A percentile compares a stretch with the other conserved stretches of the same genome.
Conservation (phyloP, 1,140 invertebrate species). For the Ganaspis sp. region DNA sequence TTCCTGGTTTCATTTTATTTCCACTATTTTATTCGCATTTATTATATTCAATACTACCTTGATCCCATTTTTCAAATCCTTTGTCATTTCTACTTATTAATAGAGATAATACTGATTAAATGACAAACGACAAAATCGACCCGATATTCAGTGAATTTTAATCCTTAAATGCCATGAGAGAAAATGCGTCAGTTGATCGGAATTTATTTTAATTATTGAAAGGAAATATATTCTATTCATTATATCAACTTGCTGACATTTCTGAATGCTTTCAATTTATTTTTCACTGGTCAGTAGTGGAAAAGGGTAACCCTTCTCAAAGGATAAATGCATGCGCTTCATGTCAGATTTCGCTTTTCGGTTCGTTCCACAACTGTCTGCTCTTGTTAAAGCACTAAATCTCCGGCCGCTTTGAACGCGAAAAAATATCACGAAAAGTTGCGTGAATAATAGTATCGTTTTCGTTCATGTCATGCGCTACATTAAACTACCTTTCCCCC, state of each 20-base stretch:
- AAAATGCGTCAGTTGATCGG: too few species aligned
- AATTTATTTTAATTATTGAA: too few species aligned
- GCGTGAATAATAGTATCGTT: slow-evolving; percentile 25
- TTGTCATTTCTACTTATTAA: too few species aligned
- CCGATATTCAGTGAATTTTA: too few species aligned
- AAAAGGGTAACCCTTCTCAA: neutral
- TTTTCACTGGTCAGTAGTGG: neutral
- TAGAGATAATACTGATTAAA: too few species aligned
- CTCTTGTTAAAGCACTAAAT: slow-evolving; percentile 20
- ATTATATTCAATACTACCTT: too few species aligned
- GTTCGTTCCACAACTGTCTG: slow-evolving; percentile 19
- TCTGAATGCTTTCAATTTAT: slow-evolving; percentile 4
- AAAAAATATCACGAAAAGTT: slow-evolving; percentile 24
- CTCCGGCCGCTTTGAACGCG: neutral
- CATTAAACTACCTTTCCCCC: neutral
- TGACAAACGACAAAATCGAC: too few species aligned
- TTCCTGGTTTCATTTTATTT: too few species aligned
- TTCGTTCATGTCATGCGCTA: slow-evolving; percentile 23
- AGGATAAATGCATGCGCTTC: slow-evolving; percentile 11
- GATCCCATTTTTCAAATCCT: too few species aligned
- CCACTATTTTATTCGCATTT: too few species aligned
- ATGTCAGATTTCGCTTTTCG: slow-evolving; percentile 27
- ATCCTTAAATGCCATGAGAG: too few species aligned
- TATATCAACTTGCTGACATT: slow-evolving; percentile 20
- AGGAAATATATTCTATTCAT: neutral